phyloP scores from a whole-genome alignment of 2,113 vertebrate species.

The Upupa epops region DNA sequence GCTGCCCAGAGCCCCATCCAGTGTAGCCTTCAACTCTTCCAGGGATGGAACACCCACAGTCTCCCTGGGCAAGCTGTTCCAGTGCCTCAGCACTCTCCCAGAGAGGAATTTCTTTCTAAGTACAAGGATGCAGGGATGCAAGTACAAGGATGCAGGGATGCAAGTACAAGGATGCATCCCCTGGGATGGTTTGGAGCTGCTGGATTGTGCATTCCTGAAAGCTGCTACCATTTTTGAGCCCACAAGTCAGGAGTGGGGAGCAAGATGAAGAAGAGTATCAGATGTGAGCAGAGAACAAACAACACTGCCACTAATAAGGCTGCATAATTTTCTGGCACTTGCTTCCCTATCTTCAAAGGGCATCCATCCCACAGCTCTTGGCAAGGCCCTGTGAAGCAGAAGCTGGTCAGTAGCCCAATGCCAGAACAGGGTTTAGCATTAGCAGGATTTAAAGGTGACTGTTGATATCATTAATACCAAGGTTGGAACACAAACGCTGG shows the following conservation, averaged over 20 bases:
- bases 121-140: neutral
- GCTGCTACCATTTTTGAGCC: neutral
- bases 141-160: neutral
- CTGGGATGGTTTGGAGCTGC: neutral
- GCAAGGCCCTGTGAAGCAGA: conserved; percentile 25
- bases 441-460: neutral
- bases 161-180: neutral
- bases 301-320: conserved; percentile 8
- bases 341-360: conserved; percentile 42
- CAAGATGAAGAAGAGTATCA: neutral
- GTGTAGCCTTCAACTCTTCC: too few species aligned
- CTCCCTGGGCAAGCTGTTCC: too few species aligned
- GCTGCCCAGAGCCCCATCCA: too few species aligned
- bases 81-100: neutral
- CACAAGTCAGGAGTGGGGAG: rapidly evolving
- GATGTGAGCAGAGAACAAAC: conserved; percentile 14
- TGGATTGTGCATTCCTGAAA: neutral
- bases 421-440: conserved; percentile 15
- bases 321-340: conserved; percentile 21
- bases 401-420: neutral
- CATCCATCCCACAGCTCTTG: conserved; percentile 60
- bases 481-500: neutral
- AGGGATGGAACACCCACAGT: too few species aligned
- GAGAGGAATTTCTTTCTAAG: neutral
- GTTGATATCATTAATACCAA: neutral